Percentiles rank a stretch among this genome's conserved stretches.
Conservation (phyloP, 23 tunicate genomes). For the Corella eumyota region DNA sequence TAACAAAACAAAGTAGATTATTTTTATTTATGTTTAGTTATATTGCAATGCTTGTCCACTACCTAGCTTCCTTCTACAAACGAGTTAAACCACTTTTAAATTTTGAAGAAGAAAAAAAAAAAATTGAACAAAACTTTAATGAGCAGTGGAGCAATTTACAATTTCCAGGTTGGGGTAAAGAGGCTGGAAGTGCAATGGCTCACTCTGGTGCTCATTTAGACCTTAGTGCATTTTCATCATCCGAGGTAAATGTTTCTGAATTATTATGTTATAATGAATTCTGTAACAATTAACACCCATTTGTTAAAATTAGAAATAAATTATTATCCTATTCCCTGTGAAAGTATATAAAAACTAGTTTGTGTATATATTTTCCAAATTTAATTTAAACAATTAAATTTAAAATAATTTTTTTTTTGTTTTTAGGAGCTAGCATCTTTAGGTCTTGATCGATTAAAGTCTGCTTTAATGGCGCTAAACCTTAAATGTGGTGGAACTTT, state of each 20-base stretch:
- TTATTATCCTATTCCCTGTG: no score
- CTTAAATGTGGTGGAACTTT: conserved; percentile 98
- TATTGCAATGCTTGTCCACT: conserved; percentile 30
- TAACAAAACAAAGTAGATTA: no score
- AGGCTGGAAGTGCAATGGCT: conserved; percentile 90
- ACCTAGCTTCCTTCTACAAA: conserved; percentile 54
- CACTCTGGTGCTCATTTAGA: conserved; percentile 93
- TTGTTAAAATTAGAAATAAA: no score
- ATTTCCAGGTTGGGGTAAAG: conserved; percentile 98
- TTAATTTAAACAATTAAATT: no score
- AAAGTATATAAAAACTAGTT: no score
- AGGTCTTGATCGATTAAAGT: conserved; percentile 92
- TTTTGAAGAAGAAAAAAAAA: conserved; percentile 32
- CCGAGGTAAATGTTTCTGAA: conserved; percentile 42
- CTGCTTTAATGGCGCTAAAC: conserved; percentile 91
- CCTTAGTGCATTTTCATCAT: conserved; percentile 69
- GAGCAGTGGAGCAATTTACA: conserved; percentile 65
- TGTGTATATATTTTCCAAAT: no score
- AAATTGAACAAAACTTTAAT: conserved; percentile 47
- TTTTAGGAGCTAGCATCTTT: conserved; percentile 76
- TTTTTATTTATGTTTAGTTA: no score
- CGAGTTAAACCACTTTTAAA: conserved; percentile 76
- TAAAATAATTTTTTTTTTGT: no score
- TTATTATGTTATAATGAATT: no score
- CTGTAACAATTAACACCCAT: no score